Evolutionary conservation across 1,140 invertebrate genomes (phyloP), one percentile per base, ranked within the genome.

Genomic region (Cyphomyrmex costatus): DNA sequence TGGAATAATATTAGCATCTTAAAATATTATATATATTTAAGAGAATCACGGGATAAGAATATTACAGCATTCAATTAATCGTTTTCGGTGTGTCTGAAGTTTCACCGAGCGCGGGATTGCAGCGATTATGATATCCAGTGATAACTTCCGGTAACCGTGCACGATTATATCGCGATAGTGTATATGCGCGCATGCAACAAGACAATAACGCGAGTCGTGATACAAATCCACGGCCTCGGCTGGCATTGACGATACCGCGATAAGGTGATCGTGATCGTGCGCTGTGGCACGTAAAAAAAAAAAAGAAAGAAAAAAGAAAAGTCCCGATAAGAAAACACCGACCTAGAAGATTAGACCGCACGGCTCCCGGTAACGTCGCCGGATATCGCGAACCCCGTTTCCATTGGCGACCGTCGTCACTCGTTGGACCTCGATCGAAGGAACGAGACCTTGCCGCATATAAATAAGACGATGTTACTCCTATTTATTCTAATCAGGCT

Each of bases 381-480:
- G 74, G 58, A 77, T 77, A 77, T 61, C 53, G 60, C 16, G 24
- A 58, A 7, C 24, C 36, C 36, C 42, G 51, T 80, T 70, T 70
- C 33, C 49, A 70, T 58, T 58, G 49, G 63, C 21, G 14, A 27
- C 46, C 27, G 21, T 24, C 76, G 27, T 24, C 76, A n/a, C 77
- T 53, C 61, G 56, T 70, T 27, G 65, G 33, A 71, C 78, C 49
- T 56, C 65, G 78, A 71, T 58, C 77, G 61, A 79, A 79, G 77
- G 14, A 79, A 79, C 61, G 61, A 79, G 77, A 79, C 61, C 77
- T 79, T 53, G 61, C 46, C n/a, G 27, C 58, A n/a, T 36, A 19
- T 51, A 51, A 82, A 71, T 58, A 36, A 27, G 51, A 21, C n/a
- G 16, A 3, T n/a, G 12, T 33, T 77, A 61, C 56, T 71, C 66